Base-by-base conservation (phyloP, 2,888 invertebrate species). In the Patella depressa region DNA sequence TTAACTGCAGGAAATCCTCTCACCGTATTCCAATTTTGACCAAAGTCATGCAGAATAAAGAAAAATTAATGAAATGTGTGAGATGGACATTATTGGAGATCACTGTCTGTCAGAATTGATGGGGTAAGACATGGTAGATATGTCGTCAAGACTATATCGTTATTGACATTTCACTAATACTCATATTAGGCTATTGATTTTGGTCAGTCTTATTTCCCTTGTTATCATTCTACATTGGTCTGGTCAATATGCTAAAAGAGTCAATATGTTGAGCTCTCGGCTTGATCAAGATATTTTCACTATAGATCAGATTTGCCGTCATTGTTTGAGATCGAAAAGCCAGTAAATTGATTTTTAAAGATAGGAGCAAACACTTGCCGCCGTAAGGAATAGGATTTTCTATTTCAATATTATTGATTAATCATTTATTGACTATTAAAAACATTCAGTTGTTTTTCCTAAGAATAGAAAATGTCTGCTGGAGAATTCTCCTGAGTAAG, bases 341-440 rank as follows among this genome's bases (percentile, higher is more conserved):
- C 11, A 65, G 19, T 65, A n/a, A 65, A 65, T 65, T 65, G 65
- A 65, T 65, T 65, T 65, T 65, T 65, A 65, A 65, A 14, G 65
- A 65, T 24, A 65, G 24, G 65, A 65, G 19, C 11, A 9, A 24
- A 24, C 24, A 12, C 65, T 65, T 24, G 45, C 45, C 45, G 45
- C 45, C 45, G 45, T 45, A 45, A 45, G 45, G 45, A 45, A 45
- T 45, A 45, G 45, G 45, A 9, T 45, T 45, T 45, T 45, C 45
- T 45, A 45, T 45, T 45, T 45, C 45, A 45, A 45, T 45, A 45
- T 7, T 45, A 45, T 45, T 45, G 45, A 45, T 45, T 45, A 45
- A 45, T 45, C 45, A 45, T 45, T 45, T 45, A 45, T 45, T 45
- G 7, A 45, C 45, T 45, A 45, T 45, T 45, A 45, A 45, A 45